Conservation (phyloP, 2,888 invertebrate genomes). For the Lissonota sp. region DNA sequence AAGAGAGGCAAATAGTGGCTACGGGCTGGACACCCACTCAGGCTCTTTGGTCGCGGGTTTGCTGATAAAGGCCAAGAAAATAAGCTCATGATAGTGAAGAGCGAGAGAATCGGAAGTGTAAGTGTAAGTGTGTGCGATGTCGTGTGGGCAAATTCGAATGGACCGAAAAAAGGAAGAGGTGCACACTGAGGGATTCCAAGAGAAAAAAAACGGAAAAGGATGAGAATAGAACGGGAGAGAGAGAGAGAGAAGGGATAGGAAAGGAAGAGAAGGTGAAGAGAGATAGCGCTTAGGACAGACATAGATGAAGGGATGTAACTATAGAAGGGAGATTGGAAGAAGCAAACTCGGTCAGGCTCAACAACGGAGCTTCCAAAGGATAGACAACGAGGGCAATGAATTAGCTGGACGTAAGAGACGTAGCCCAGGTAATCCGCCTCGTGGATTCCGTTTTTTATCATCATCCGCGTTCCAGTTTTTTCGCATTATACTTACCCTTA, state of each 20-base stretch:
- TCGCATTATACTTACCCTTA: conserved; percentile 46
- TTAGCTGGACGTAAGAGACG: conserved; percentile 69
- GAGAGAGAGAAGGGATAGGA: conserved; percentile 11
- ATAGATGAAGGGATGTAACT: conserved; percentile 25
- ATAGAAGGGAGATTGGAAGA: conserved; percentile 36
- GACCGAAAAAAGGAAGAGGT: conserved; percentile 13
- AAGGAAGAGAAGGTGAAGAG: conserved; percentile 25
- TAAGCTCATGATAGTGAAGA: conserved; percentile 51
- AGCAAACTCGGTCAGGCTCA: conserved; percentile 31
- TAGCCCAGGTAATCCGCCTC: conserved; percentile 69
- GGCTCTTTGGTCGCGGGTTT: conserved; percentile 23
- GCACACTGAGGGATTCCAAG: conserved; percentile 19
- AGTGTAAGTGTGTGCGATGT: conserved; percentile 22
- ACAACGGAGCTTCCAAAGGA: conserved; percentile 51
- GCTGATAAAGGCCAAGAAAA: conserved; percentile 64
- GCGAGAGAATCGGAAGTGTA: conserved; percentile 54
- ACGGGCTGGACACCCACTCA: conserved; percentile 16
- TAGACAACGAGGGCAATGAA: conserved; percentile 68
- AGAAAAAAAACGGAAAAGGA: conserved; percentile 26
- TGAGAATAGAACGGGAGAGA: conserved; percentile 27
- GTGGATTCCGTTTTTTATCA: conserved; percentile 61
- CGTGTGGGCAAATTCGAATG: conserved; percentile 25
- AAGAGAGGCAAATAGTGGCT: conserved; percentile 40
- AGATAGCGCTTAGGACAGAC: too few species aligned
- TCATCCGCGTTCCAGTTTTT: conserved; percentile 58